Evolutionary conservation across 2,113 vertebrate species (phyloP).

Genomic region (Tetrao urogallus): DNA sequence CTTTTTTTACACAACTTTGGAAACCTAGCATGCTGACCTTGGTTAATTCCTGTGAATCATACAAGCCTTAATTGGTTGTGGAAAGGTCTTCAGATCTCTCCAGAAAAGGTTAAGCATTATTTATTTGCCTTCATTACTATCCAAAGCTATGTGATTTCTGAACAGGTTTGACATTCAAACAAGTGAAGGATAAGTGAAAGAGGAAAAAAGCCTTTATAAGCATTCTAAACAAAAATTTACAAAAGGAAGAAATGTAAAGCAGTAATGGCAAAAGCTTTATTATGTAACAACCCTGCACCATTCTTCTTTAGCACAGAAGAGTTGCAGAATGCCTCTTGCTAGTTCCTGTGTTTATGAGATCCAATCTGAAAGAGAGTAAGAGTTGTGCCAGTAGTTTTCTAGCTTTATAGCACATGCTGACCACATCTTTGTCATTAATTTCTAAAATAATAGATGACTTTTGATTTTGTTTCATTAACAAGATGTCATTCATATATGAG

Average conservation of each 20-base stretch:
- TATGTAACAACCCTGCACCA: background rate
- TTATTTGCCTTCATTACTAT: slow-evolving; percentile 45
- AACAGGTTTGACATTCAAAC: slow-evolving; percentile 42
- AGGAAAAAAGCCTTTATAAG: background rate
- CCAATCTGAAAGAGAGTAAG: background rate
- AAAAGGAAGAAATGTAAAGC: background rate
- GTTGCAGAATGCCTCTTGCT: background rate
- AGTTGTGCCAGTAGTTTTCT: background rate
- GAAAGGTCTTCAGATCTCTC: background rate
- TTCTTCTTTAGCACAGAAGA: background rate
- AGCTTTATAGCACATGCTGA: background rate
- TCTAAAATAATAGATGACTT: background rate
- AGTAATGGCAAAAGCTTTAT: background rate
- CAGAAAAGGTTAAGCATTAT: slow-evolving; percentile 40
- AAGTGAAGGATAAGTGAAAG: background rate
- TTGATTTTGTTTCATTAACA: background rate
- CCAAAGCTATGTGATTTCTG: background rate
- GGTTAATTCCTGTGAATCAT: background rate
- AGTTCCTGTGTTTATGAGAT: background rate
- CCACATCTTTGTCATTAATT: background rate
- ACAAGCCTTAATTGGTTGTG: background rate
- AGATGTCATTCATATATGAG: background rate
- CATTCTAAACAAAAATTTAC: background rate
- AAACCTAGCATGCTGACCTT: background rate
- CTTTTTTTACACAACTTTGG: background rate